Percentiles rank a stretch among this genome's conserved stretches.
These are phyloP conservation scores for Cyanoramphus novaezelandiae DNA, from an alignment of 2,113 vertebrate species.

Conservation along the genomic window DNA sequence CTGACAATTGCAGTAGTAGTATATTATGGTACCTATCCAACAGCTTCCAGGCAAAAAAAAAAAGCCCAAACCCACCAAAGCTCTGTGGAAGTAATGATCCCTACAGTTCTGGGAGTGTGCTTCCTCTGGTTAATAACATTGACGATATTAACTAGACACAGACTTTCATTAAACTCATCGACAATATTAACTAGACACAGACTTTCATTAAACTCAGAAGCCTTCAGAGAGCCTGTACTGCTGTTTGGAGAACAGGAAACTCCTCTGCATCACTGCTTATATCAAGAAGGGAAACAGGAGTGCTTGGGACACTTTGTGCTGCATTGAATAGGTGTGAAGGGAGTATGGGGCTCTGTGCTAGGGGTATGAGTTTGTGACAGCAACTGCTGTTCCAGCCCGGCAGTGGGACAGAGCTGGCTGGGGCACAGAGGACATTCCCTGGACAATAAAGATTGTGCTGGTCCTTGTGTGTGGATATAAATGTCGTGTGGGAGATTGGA, in stretches of 20 bases:
- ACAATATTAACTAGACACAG: neutral
- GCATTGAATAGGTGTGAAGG: neutral
- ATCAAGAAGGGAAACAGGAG: neutral
- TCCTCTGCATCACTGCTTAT: neutral
- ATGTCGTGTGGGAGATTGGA: neutral
- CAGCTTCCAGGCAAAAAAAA: neutral
- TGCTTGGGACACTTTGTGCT: neutral
- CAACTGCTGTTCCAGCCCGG: neutral
- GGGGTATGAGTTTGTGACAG: neutral
- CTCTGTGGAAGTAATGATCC: constrained; percentile 16
- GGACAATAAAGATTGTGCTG: neutral
- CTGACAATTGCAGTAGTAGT: neutral
- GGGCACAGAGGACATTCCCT: neutral
- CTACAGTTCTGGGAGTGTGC: neutral
- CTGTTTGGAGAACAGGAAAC: neutral
- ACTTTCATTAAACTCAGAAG: constrained; percentile 30
- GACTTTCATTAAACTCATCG: constrained; percentile 22
- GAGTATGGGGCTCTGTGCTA: neutral
- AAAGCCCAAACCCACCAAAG: neutral
- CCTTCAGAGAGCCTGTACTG: constrained; percentile 19
- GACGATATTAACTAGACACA: constrained; percentile 26
- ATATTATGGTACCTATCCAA: neutral
- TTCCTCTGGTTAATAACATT: constrained; percentile 31
- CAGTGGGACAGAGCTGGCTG: neutral
- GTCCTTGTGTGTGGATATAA: neutral